These are phyloP conservation scores for Athalia rosae DNA, from an alignment of 2,888 invertebrate genomes.

Conservation along the genomic window DNA sequence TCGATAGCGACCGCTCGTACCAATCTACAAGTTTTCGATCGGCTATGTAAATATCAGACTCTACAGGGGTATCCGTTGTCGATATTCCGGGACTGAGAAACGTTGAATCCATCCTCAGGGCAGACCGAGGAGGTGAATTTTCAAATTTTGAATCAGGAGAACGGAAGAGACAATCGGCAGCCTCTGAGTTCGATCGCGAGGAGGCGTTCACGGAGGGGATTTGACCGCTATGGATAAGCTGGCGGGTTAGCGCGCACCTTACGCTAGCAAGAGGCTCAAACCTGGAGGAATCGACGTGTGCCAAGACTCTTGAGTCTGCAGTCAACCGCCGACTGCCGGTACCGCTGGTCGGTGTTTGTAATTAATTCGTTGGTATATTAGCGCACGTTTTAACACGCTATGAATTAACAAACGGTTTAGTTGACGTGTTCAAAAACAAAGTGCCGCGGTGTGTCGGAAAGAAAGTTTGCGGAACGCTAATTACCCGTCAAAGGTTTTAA, in stretches of 20 bases:
- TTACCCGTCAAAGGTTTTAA: slow-evolving; percentile 24
- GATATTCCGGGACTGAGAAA: too few species aligned
- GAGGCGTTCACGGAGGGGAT: slow-evolving; percentile 35
- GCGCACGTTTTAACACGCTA: slow-evolving; percentile 2
- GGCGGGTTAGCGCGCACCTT: slow-evolving; percentile 37
- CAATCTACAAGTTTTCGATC: too few species aligned
- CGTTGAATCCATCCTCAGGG: too few species aligned
- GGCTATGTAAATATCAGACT: too few species aligned
- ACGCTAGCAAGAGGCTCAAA: slow-evolving; percentile 37
- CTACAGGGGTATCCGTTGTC: too few species aligned
- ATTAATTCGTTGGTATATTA: slow-evolving; percentile 10
- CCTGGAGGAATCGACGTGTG: slow-evolving; percentile 53
- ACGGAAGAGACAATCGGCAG: neutral
- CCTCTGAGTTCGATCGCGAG: slow-evolving; percentile 9
- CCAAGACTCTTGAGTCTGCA: slow-evolving; percentile 55
- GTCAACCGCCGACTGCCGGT: slow-evolving; percentile 66
- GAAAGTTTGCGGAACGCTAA: neutral
- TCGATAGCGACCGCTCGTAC: too few species aligned
- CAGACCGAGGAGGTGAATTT: neutral
- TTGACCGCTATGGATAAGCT: slow-evolving; percentile 43
- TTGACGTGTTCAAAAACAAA: too few species aligned
- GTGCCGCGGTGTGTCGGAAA: too few species aligned
- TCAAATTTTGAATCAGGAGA: neutral
- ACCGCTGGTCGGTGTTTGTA: slow-evolving; percentile 48
- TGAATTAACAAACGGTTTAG: neutral